phyloP scores from a whole-genome alignment of 2,888 invertebrate genomes.

The Therioaphis trifolii region DNA sequence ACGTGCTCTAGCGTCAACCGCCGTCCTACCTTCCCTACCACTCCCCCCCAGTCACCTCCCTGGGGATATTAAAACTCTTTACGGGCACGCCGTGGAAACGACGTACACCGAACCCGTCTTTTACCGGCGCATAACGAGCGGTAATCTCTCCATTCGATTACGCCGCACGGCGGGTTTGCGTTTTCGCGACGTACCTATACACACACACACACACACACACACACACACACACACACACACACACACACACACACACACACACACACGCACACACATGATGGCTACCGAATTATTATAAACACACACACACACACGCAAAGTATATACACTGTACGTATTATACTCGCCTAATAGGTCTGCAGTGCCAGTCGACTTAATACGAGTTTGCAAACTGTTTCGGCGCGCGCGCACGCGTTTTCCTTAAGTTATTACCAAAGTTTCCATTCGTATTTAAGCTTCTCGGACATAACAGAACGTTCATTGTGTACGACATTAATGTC shows the following conservation, averaged over 20 bases:
- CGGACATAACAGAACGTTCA: conserved; percentile 5
- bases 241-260: neutral
- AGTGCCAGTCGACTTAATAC: conserved; percentile 39
- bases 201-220: neutral
- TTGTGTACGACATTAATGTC: no score
- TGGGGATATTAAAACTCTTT: conserved; percentile 51
- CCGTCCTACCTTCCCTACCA: neutral
- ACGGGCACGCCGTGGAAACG: neutral
- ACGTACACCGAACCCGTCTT: conserved; percentile 2
- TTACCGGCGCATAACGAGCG: conserved; percentile 30
- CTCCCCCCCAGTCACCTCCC: neutral
- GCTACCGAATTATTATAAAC: no score
- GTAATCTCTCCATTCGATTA: conserved; percentile 58
- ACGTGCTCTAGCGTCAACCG: conserved; percentile 31
- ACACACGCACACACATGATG: neutral
- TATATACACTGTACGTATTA: no score
- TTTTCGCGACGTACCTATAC: neutral
- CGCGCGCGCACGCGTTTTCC: conserved; percentile 1
- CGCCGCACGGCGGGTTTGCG: neutral
- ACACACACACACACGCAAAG: no score
- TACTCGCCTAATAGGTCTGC: conserved; percentile 1
- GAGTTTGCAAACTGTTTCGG: conserved; percentile 54
- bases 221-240: neutral
- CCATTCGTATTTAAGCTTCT: conserved; percentile 27
- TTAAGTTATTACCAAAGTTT: conserved; percentile 56